Conservation (phyloP, 2,888 invertebrate genomes). For the Lathronympha strigana region DNA sequence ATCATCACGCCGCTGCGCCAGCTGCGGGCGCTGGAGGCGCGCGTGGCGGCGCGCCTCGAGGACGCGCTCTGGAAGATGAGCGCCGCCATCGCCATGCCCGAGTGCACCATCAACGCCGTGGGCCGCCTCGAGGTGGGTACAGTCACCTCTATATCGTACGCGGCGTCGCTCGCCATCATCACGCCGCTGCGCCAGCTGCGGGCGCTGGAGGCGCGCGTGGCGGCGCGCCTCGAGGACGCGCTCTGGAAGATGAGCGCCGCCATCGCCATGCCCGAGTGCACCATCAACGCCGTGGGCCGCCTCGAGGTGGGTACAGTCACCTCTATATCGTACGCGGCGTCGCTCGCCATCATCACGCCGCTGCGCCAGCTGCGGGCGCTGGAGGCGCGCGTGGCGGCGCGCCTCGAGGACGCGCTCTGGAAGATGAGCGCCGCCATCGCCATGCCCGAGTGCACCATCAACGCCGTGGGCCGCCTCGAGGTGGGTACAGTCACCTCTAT, state of each 20-base stretch:
- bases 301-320: constrained; percentile 63
- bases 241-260: constrained; percentile 75
- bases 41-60: constrained; percentile 65
- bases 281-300: constrained; percentile 70
- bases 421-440: constrained; percentile 74
- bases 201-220: constrained; percentile 56
- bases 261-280: constrained; percentile 76
- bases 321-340: constrained; percentile 57
- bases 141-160: constrained; percentile 56
- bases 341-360: constrained; percentile 41
- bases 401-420: constrained; percentile 75
- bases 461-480: constrained; percentile 73
- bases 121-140: constrained; percentile 71
- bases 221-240: constrained; percentile 68
- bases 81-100: constrained; percentile 76
- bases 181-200: constrained; percentile 66
- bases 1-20: constrained; percentile 57
- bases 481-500: constrained; percentile 51
- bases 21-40: constrained; percentile 61
- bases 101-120: constrained; percentile 69
- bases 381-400: constrained; percentile 56
- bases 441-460: constrained; percentile 76
- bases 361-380: constrained; percentile 66
- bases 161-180: constrained; percentile 30
- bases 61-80: constrained; percentile 75